These are phyloP conservation scores for Cladopsammia gracilis DNA, from an alignment of 64 coral and sea anemone species.

Conservation along the genomic window DNA sequence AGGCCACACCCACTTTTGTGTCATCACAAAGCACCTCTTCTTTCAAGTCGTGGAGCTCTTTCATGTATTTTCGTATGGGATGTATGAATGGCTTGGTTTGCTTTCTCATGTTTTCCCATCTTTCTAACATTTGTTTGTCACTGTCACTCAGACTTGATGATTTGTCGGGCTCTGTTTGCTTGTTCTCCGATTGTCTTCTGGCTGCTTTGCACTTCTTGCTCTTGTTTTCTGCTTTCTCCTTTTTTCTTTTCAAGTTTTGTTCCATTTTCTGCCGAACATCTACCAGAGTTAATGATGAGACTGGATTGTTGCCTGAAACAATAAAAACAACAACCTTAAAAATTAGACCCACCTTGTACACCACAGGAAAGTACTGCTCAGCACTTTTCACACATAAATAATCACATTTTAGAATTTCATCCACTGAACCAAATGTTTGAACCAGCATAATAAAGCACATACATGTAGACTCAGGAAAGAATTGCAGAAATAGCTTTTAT, in stretches of 20 bases:
- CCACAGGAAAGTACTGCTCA: no score
- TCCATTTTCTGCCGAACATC: constrained; percentile 68
- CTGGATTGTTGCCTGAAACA: constrained; percentile 17
- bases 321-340: no score
- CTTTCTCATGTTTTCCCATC: constrained; percentile 95
- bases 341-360: no score
- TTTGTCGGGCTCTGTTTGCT: constrained; percentile 45
- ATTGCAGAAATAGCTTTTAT: no score
- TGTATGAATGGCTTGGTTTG: constrained; percentile 96
- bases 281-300: constrained; percentile 66
- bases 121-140: constrained; percentile 85
- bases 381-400: no score
- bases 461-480: no score
- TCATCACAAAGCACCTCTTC: constrained; percentile 67
- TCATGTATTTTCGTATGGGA: constrained; percentile 96
- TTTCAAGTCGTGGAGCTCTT: constrained; percentile 82
- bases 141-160: constrained; percentile 74
- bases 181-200: constrained; percentile 57
- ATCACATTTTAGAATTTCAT: no score
- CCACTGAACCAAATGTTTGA: no score
- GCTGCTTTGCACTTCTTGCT: constrained; percentile 78
- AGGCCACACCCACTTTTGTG: background rate
- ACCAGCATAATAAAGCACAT: no score
- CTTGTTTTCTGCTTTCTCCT: constrained; percentile 71
- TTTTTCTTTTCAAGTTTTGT: constrained; percentile 87